Evolutionary conservation across 2,888 invertebrate species (phyloP).

Genomic region (Drosophila incognita): DNA sequence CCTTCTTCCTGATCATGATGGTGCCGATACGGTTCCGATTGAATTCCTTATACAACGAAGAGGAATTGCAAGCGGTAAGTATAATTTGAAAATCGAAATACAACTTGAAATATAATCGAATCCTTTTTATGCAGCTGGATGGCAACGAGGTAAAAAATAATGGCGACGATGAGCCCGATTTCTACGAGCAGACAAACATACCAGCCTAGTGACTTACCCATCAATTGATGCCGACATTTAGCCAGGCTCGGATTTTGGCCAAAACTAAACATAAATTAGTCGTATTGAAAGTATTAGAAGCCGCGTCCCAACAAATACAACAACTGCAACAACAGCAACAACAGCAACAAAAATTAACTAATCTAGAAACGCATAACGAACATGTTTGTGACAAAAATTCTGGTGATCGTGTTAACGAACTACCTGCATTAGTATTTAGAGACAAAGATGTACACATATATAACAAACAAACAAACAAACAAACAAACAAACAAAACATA

Average conservation of each 20-base stretch:
- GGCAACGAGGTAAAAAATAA: constrained; percentile 91
- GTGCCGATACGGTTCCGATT: constrained; percentile 93
- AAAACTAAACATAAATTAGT: constrained; percentile 58
- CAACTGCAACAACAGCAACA: constrained; percentile 8
- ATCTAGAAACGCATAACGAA: constrained; percentile 16
- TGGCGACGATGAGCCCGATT: constrained; percentile 96
- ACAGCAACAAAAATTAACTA: constrained; percentile 18
- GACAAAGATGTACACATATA: constrained; percentile 33
- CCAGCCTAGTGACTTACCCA: constrained; percentile 87
- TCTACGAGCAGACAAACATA: constrained; percentile 95
- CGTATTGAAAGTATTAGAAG: constrained; percentile 70
- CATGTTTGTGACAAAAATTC: constrained; percentile 45
- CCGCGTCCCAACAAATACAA: constrained; percentile 40
- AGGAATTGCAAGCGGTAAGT: constrained; percentile 94
- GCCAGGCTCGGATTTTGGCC: constrained; percentile 31
- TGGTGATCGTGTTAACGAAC: constrained; percentile 74
- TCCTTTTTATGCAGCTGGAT: constrained; percentile 88
- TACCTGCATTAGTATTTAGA: constrained; percentile 77
- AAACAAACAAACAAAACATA: constrained; percentile 38
- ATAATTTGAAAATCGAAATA: not conserved
- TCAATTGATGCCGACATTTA: constrained; percentile 15
- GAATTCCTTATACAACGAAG: constrained; percentile 90
- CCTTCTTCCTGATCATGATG: constrained; percentile 96
- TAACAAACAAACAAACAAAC: not conserved
- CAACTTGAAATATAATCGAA: not conserved